phyloP scores from a whole-genome alignment of 2,888 invertebrate species.

The Schizotus pectinicornis region DNA sequence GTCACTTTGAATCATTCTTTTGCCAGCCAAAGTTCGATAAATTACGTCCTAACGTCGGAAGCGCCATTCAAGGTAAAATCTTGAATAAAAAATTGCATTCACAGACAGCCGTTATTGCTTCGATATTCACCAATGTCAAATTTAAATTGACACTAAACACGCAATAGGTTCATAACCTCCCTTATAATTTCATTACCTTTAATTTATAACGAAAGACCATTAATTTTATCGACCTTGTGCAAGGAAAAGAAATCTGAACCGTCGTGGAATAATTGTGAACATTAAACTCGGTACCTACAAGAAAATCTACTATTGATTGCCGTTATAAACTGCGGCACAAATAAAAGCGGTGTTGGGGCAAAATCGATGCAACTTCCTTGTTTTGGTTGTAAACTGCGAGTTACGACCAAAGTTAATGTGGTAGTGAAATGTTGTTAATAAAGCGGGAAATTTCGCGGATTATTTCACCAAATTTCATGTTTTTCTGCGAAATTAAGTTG shows the following conservation, averaged over 20 bases:
- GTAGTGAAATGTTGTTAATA: too few species aligned
- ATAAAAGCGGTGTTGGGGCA: too few species aligned
- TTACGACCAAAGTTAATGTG: too few species aligned
- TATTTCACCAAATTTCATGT: too few species aligned
- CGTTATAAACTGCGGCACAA: too few species aligned
- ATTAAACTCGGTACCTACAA: too few species aligned
- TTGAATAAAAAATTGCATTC: conserved; percentile 24
- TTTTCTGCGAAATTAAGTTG: too few species aligned
- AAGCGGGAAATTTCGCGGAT: too few species aligned
- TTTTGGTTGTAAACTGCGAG: too few species aligned
- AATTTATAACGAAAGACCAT: conserved; percentile 5
- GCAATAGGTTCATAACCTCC: conserved; percentile 24
- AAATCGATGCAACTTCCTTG: too few species aligned
- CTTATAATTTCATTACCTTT: conserved; percentile 8
- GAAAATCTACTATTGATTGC: too few species aligned
- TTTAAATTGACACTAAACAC: conserved; percentile 24
- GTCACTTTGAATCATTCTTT: not conserved
- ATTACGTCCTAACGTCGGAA: conserved; percentile 24
- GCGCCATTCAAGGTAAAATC: conserved; percentile 24
- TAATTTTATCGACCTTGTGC: conserved; percentile 4
- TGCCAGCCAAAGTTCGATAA: conserved; percentile 11
- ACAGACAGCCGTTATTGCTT: conserved; percentile 27
- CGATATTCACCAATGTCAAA: conserved; percentile 26
- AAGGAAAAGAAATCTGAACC: conserved; percentile 6
- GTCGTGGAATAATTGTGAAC: not conserved